Conservation (phyloP, 2,113 vertebrate species). For the Scortum barcoo region DNA sequence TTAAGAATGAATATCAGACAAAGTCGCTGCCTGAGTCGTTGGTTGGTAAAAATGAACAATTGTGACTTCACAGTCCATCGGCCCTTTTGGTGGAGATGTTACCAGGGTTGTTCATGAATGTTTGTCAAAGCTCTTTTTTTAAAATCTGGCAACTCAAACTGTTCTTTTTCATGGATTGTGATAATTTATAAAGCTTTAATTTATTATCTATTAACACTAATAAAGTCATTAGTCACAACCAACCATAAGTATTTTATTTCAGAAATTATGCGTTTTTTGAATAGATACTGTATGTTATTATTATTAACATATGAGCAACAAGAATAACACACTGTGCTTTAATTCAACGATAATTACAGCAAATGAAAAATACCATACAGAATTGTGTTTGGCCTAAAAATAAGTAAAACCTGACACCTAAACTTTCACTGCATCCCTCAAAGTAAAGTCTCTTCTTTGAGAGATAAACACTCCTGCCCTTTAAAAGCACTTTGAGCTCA, state of each 20-base stretch:
- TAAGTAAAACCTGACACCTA: not conserved
- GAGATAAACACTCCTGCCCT: not conserved
- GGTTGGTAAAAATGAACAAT: not conserved
- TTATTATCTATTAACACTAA: not conserved
- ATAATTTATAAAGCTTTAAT: not conserved
- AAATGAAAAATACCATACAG: too few relatives aligned
- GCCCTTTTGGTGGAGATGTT: too few relatives aligned
- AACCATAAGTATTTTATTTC: too few relatives aligned
- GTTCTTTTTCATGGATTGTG: not conserved
- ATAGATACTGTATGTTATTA: too few relatives aligned
- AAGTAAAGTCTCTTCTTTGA: not conserved
- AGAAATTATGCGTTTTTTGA: too few relatives aligned
- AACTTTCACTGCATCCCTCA: not conserved
- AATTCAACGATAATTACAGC: too few relatives aligned
- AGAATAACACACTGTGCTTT: too few relatives aligned
- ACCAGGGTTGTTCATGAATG: too few relatives aligned
- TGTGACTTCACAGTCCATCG: not conserved
- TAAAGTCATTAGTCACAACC: not conserved
- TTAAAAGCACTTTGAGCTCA: not conserved
- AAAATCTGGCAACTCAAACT: too few relatives aligned
- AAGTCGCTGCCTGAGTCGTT: too few relatives aligned
- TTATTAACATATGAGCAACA: too few relatives aligned
- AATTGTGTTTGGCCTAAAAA: not conserved
- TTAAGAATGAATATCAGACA: not conserved
- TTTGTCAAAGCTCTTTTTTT: too few relatives aligned